Evolutionary conservation across 2,113 vertebrate genomes (phyloP).

Genomic region (Hoplias malabaricus): DNA sequence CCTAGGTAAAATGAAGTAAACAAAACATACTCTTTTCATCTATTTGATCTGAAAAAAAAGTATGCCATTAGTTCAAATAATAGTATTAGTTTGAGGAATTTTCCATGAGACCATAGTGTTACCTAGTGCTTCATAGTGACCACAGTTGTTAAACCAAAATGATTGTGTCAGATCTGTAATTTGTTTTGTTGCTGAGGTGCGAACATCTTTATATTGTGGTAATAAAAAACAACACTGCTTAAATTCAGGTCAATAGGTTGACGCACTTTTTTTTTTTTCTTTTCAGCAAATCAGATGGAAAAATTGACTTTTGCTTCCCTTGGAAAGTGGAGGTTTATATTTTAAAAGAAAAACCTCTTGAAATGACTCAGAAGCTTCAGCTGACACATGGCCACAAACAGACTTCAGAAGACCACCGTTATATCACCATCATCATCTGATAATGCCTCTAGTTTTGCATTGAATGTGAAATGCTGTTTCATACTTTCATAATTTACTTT

Average conservation of each 20-base stretch:
- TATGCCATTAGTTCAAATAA: no score
- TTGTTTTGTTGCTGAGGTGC: no score
- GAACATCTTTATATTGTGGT: no score
- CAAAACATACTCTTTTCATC: no score
- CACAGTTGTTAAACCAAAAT: no score
- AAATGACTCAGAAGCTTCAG: neutral
- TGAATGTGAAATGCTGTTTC: neutral
- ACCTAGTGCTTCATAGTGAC: no score
- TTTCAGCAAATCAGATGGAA: slow-evolving; percentile 96
- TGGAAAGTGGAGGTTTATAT: neutral
- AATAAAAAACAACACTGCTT: neutral
- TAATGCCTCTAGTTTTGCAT: neutral
- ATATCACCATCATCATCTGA: neutral
- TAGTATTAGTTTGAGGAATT: no score
- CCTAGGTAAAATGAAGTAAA: no score
- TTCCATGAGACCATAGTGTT: no score
- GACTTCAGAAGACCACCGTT: neutral
- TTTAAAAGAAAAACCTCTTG: neutral
- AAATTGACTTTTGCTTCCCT: slow-evolving; percentile 75
- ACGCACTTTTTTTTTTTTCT: slow-evolving; percentile 35
- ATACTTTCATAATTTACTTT: neutral
- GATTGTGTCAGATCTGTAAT: no score
- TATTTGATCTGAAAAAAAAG: no score
- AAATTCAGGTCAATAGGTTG: neutral
- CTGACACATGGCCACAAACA: neutral